A percentile compares a stretch with the other conserved stretches of the same genome.
phyloP scores from a whole-genome alignment of 1,140 invertebrate species.

The Hestina assimilis region DNA sequence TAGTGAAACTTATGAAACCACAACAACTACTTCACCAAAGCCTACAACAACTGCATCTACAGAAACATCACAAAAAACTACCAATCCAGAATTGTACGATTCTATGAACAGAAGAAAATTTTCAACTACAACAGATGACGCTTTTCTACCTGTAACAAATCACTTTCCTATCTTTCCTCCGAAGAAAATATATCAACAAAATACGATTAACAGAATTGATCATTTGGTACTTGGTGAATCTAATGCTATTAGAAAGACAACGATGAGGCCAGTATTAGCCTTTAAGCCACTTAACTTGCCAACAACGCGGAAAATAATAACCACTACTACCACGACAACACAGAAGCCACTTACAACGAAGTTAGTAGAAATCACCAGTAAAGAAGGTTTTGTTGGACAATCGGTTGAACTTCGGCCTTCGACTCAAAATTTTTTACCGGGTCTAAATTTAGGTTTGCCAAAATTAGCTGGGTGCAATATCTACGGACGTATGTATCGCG shows the following conservation, averaged over 20 bases:
- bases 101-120: constrained; percentile 6
- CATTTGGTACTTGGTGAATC: constrained; percentile 67
- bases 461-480: constrained; percentile 94
- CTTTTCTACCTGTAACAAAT: constrained; percentile 45
- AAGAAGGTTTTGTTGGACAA: constrained; percentile 22
- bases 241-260: constrained; percentile 52
- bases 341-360: constrained; percentile 34
- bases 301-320: constrained; percentile 27
- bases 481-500: constrained; percentile 92
- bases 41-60: constrained; percentile 29
- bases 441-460: constrained; percentile 78
- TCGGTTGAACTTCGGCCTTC: constrained; percentile 30
- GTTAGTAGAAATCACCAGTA: constrained; percentile 35
- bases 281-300: constrained; percentile 25
- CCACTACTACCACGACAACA: constrained; percentile 29
- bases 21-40: constrained; percentile 42
- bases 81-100: constrained; percentile 24
- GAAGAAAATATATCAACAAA: constrained; percentile 39
- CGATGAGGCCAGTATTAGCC: constrained; percentile 27
- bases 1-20: constrained; percentile 67
- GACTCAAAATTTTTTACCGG: constrained; percentile 30
- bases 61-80: constrained; percentile 22
- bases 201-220: constrained; percentile 59
- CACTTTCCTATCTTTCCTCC: constrained; percentile 43
- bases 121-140: constrained; percentile 12